Base-by-base conservation (phyloP, 2,113 vertebrate genomes). In the Paralichthys olivaceus region DNA sequence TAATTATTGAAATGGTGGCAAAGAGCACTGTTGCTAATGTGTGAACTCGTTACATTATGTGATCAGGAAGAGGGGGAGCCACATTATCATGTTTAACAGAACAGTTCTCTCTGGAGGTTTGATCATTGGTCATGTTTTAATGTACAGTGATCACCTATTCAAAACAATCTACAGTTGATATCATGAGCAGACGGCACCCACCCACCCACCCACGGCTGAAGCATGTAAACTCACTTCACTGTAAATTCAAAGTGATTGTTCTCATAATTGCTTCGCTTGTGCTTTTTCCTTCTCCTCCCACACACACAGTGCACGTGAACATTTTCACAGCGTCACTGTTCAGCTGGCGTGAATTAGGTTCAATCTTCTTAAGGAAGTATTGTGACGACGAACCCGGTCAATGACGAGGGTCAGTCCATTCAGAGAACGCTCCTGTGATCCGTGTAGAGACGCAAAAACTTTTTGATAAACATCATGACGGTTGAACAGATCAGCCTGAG, bases 1-100 rank as follows among this genome's bases (percentile, higher is more conserved):
- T 57, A 4, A 62, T 80, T 69, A 53, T 54, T 26, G 32, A 65
- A 60, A 71, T 34, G 34, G 25, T 4, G 26, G 53, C 29, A 54
- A 61, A 47, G 20, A 66, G 32, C 61, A 51, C 28, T 11, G 22
- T 23, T 25, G 34, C 28, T 73, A 47, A 67, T 55, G 32, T 72
- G 47, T n/a, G 13, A 61, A 43, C 55, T 45, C 54, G 26, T 40
- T 65, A 12, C 19, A 43, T 54, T 1, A 15, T 7, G 77, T 11
- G 57, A 20, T 29, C 22, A 34, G 76, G 29, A 58, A 29, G 13
- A 57, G 23, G 29, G 3, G n/a, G 11, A 5, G 28, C n/a, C 58
- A 58, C 56, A 19, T 17, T 37, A 59, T 2, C 29, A 13, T 60
- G 57, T 34, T 57, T 17, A 19, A 28, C 17, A 12, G n/a, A 28